Evolutionary conservation across 2,113 vertebrate genomes (phyloP), one percentile per base, ranked within the genome.

Genomic region (Cariama cristata): DNA sequence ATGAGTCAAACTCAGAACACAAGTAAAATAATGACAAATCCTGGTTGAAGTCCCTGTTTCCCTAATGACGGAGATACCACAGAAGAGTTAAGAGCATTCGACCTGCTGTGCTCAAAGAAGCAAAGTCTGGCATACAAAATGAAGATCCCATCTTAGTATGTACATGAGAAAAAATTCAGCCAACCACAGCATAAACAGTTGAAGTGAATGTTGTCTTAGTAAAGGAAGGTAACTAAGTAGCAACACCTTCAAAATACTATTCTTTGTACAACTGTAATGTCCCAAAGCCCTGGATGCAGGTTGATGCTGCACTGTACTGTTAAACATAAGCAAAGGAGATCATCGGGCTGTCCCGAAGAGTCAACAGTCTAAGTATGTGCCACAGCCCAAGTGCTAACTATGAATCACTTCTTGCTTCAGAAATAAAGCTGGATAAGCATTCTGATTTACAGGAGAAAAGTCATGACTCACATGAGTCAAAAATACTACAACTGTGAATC

Each of bases 181-280:
- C 56, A 85, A 16, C 8, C 73, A 0, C 73, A 58, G 30, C 6
- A 66, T 28, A 60, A 85, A 88, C 1, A 1, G 18, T 3, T 38
- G 64, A 11, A 44, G 84, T 11, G 22, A 89, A 59, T 52, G 50
- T 21, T 77, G n/a, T 40, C 60, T 35, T 49, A 84, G 60, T 74
- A 80, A 86, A 80, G 75, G 44, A 72, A 44, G 60, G 56, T 56
- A 64, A 67, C 52, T 89, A 90, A 84, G 49, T 64, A 95, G 44
- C 30, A 94, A n/a, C 91, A 91, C 35, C 62, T 94, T 38, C 18
- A 28, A 63, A 93, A 88, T 49, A 45, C 53, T 75, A 20, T 32
- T 64, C 55, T 76, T 62, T 53, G 50, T 23, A 11, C 42, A 67
- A 26, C 72, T 40, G 33, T 18, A 49, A 3, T 12, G 30, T 53